phyloP scores from a whole-genome alignment of 2,888 invertebrate species.

The Acanthosepion lycidas region DNA sequence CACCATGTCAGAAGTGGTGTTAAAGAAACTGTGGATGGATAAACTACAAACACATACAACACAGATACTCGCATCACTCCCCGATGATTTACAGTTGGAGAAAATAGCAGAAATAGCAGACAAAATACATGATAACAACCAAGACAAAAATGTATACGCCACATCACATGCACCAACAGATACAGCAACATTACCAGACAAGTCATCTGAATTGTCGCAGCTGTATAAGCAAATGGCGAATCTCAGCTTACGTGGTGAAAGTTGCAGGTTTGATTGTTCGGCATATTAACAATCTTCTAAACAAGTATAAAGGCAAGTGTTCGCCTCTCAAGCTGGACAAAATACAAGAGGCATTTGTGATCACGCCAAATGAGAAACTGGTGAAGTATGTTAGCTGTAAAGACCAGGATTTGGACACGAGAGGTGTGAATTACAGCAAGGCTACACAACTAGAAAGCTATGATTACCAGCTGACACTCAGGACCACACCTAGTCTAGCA shows the following conservation, averaged over 20 bases:
- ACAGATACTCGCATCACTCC: too few species aligned
- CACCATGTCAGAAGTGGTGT: too few species aligned
- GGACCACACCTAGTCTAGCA: constrained; percentile 81
- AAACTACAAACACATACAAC: too few species aligned
- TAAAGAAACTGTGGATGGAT: too few species aligned
- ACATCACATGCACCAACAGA: too few species aligned
- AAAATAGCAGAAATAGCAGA: too few species aligned
- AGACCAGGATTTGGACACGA: constrained; percentile 64
- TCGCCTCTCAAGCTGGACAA: constrained; percentile 78
- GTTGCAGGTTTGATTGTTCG: constrained; percentile 80
- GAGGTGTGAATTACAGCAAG: constrained; percentile 51
- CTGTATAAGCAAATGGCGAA: too few species aligned
- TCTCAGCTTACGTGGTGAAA: constrained; percentile 78
- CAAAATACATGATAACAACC: too few species aligned
- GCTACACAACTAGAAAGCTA: constrained; percentile 51
- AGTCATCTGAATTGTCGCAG: too few species aligned
- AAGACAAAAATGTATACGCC: too few species aligned
- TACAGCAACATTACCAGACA: too few species aligned
- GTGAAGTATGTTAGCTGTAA: constrained; percentile 61
- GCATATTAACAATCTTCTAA: constrained; percentile 81
- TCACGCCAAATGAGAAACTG: constrained; percentile 57
- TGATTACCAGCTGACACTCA: constrained; percentile 79
- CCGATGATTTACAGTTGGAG: too few species aligned
- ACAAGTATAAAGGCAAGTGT: constrained; percentile 61
- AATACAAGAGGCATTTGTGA: constrained; percentile 81